These are phyloP conservation scores for Tipula lateralis DNA, from an alignment of 2,888 invertebrate species.

Conservation along the genomic window DNA sequence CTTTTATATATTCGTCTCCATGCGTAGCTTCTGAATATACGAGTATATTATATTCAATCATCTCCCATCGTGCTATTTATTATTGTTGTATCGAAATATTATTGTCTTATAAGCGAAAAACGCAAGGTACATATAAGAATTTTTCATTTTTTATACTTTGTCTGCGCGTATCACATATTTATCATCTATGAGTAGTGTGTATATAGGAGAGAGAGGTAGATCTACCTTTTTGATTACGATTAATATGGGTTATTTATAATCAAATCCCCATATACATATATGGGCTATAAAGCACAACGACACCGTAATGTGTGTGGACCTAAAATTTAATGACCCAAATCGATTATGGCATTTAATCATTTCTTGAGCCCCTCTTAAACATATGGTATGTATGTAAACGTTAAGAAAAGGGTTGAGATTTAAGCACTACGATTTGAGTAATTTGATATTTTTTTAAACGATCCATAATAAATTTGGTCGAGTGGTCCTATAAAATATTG, in stretches of 20 bases:
- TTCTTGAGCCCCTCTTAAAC: background rate
- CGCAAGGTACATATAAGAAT: background rate
- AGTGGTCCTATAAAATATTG: background rate
- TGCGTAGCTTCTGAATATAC: no score
- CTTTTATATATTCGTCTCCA: background rate
- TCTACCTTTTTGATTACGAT: background rate
- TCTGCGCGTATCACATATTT: background rate
- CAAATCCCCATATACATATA: background rate
- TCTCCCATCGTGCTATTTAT: background rate
- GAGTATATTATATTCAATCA: constrained; percentile 12
- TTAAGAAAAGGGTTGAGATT: background rate
- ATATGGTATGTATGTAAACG: no score
- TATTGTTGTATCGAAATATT: background rate
- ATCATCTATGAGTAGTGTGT: background rate
- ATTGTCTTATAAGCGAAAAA: background rate
- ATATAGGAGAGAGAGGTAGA: no score
- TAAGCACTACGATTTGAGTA: background rate
- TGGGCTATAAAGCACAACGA: background rate
- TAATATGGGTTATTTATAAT: background rate
- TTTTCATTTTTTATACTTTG: background rate
- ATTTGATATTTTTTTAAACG: background rate
- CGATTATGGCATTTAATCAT: background rate
- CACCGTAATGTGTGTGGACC: background rate
- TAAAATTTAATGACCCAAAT: background rate
- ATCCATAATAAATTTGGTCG: background rate